phyloP scores from a whole-genome alignment of 2,113 vertebrate genomes.

The Coptodon rendalli region DNA sequence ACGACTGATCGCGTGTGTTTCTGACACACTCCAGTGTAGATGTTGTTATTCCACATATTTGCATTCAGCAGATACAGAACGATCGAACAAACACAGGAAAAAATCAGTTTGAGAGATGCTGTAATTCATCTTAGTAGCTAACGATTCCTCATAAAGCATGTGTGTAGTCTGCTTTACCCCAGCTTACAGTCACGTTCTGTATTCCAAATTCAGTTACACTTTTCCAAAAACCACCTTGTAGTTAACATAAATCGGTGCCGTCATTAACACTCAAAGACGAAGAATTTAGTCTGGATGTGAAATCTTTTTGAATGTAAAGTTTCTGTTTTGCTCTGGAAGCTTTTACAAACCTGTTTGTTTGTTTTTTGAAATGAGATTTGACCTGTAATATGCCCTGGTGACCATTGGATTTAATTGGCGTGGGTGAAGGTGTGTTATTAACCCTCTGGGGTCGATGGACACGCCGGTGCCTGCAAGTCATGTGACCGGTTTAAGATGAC shows the following conservation, averaged over 20 bases:
- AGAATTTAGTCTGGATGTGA: not conserved
- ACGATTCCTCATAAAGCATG: not conserved
- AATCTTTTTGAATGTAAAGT: no score
- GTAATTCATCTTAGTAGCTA: not conserved
- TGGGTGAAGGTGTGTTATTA: not conserved
- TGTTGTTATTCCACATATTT: no score
- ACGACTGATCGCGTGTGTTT: no score
- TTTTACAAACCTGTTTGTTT: not conserved
- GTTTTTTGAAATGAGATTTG: not conserved
- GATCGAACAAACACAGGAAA: not conserved
- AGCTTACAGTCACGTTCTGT: not conserved
- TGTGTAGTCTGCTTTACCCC: not conserved
- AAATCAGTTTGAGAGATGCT: not conserved
- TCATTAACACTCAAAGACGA: accelerated
- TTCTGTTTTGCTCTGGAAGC: no score
- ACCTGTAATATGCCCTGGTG: not conserved
- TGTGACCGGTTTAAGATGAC: not conserved
- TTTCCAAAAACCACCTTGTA: not conserved
- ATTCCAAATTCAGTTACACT: not conserved
- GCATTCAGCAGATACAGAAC: no score
- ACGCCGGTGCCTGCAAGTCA: not conserved
- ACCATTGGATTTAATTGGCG: not conserved
- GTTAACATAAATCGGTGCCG: no score
- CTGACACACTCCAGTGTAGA: no score
- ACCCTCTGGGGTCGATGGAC: not conserved